These are phyloP conservation scores for Pterocles gutturalis DNA, from an alignment of 2,113 vertebrate species.

Conservation along the genomic window DNA sequence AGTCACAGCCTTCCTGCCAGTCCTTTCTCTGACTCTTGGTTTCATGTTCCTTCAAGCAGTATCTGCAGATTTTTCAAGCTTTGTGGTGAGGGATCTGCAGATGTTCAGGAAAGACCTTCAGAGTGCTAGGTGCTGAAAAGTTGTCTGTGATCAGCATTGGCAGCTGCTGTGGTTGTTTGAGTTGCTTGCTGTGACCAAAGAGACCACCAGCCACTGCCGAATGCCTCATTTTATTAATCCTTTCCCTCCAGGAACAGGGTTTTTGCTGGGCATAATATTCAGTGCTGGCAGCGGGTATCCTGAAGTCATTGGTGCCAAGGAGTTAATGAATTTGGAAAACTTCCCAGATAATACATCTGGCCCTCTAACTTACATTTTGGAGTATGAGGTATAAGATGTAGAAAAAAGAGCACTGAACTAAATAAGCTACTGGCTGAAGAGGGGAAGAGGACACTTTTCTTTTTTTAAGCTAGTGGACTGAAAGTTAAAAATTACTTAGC, in stretches of 20 bases:
- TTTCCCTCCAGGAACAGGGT: slow-evolving; percentile 62
- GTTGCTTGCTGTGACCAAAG: neutral
- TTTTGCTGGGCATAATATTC: slow-evolving; percentile 61
- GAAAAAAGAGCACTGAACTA: slow-evolving; percentile 49
- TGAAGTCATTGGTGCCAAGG: slow-evolving; percentile 63
- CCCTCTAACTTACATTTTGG: slow-evolving; percentile 59
- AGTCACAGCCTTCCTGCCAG: neutral
- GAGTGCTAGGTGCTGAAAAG: neutral
- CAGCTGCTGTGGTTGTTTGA: neutral
- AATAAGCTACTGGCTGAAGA: slow-evolving; percentile 20
- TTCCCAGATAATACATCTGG: slow-evolving; percentile 80
- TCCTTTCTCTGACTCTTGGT: neutral
- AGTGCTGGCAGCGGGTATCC: slow-evolving; percentile 53
- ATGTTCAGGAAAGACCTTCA: neutral
- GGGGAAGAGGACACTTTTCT: neutral
- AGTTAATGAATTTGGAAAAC: slow-evolving; percentile 76
- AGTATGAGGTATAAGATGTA: slow-evolving; percentile 46
- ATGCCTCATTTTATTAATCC: slow-evolving; percentile 65
- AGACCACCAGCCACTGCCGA: slow-evolving; percentile 35
- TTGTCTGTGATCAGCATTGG: neutral
- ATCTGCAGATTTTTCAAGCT: neutral
- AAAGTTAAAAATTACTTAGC: neutral
- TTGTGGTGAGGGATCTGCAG: neutral
- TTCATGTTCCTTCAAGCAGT: neutral
- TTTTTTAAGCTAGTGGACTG: neutral